Evolutionary conservation across 2,113 vertebrate genomes (phyloP), one percentile per base, ranked within the genome.

Genomic region (Indri indri): DNA sequence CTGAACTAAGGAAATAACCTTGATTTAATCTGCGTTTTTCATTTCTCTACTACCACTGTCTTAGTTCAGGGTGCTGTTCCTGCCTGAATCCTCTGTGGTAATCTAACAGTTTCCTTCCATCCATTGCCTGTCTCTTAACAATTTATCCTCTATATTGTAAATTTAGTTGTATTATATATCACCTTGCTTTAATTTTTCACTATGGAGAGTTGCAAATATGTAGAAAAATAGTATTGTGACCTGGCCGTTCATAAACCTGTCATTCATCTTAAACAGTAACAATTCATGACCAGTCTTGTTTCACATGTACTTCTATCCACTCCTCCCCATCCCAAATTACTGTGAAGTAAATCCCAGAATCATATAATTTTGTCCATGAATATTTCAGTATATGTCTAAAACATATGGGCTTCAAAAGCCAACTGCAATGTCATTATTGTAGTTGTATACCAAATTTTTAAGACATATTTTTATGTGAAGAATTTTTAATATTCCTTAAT

Each of bases 331-430:
- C n/a, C 27, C 47, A 83, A 45, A 30, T 71, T 71, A 71, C 80
- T 76, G 76, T 57, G 54, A 88, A 77, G 37, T 32, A 77, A 74
- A 47, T 88, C 61, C 50, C 37, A 70, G 87, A 42, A 87, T 47
- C 10, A 50, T 63, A 70, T 61, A 61, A 32, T 71, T 91, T 94
- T 13, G 87, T 37, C 37, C 4, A 7, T 84, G 47, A 79, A 25
- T 89, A 63, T 90, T 93, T 96, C n/a, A 79, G 32, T 88, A 34
- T 70, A 30, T 89, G 77, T 68, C 6, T 92, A 42, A 85, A 94
- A 92, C 23, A 52, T 74, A 91, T 83, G n/a, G 10, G n/a, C 47
- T 92, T 89, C 85, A n/a, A 89, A 88, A 95, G 42, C 63, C 30
- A 37, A 47, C 42, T 52, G 25, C 13, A 79, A 1, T 65, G 22